Percentiles rank a stretch among this genome's conserved stretches.
Evolutionary conservation across 2,797 vertebrate genomes (phyloP).

Genomic region (Epinephelus malabaricus): DNA sequence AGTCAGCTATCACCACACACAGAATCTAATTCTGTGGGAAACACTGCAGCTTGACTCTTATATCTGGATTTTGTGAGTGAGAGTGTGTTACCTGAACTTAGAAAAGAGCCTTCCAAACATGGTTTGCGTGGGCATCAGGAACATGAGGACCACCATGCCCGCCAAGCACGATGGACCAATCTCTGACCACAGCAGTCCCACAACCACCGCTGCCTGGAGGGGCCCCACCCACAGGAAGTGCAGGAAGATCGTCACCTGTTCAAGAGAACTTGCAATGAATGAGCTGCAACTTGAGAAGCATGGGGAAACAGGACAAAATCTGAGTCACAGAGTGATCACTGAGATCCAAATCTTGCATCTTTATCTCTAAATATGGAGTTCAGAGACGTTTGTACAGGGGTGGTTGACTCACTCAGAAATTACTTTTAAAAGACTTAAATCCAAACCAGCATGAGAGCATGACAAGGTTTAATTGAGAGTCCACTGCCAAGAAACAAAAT

Average conservation of each 20-base stretch:
- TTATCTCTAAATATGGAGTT: background rate
- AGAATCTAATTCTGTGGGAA: too few relatives aligned
- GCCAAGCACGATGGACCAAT: conserved; percentile 94
- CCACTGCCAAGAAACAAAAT: conserved; percentile 37
- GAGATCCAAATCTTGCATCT: background rate
- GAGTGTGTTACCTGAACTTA: conserved; percentile 87
- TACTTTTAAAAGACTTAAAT: conserved; percentile 28
- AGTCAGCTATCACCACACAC: too few relatives aligned
- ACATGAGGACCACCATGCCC: conserved; percentile 91
- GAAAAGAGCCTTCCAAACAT: conserved; percentile 93
- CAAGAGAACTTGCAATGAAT: background rate
- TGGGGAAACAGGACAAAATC: too few relatives aligned
- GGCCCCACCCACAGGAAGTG: conserved; percentile 96
- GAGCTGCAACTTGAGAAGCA: background rate
- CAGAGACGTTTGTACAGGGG: background rate
- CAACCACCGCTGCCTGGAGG: conserved; percentile 90
- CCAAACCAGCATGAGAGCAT: conserved; percentile 9
- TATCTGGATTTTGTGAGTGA: too few relatives aligned
- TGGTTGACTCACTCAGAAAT: background rate
- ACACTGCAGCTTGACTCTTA: too few relatives aligned
- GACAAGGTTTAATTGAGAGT: conserved; percentile 18
- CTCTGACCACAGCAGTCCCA: conserved; percentile 92
- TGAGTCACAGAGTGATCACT: background rate
- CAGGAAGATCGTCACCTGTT: conserved; percentile 93
- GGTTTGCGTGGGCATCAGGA: conserved; percentile 93